Evolutionary conservation across 2,888 invertebrate species (phyloP), one percentile per base, ranked within the genome.

Genomic region (Marasmarcha lunaedactyla): DNA sequence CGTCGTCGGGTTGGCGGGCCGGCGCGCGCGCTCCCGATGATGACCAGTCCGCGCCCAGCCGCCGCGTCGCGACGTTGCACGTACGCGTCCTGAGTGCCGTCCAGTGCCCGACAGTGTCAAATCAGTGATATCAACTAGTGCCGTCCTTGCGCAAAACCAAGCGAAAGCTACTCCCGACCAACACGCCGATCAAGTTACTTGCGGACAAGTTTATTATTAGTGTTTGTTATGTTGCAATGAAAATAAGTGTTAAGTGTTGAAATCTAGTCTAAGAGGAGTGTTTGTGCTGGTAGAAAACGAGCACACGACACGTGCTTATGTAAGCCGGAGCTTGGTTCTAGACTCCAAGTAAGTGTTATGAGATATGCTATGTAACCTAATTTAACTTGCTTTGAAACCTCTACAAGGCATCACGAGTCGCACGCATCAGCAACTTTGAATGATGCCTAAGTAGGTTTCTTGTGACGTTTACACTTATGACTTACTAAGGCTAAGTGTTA

Each of bases 131-230:
- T 25, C 25, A 48, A 46, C 48, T 46, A 14, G 70, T 69, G 63
- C 20, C 20, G 20, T 20, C 20, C 4, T 20, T 20, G 3, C 20
- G 60, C 60, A 57, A 58, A 61, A 53, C 54, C 57, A 54, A 68
- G 76, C 71, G 73, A 74, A 77, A 73, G 78, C 73, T 69, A 69
- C 64, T n/a, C n/a, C n/a, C n/a, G n/a, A n/a, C n/a, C n/a, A n/a
- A n/a, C 66, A 59, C 59, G 54, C 52, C 48, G 48, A 46, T 53
- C 44, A 48, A 54, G n/a, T n/a, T n/a, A 62, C 65, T 62, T 67
- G 66, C 69, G 68, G 71, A 59, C 66, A 71, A 72, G 72, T 67
- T 72, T 70, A 69, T 65, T 63, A 59, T 56, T 69, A 67, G 51
- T 64, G 73, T 78, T 71, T 20, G 20, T 20, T 20, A 20, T 20